Conservation (phyloP, 2,797 vertebrate genomes). For the Loriculus beryllinus region DNA sequence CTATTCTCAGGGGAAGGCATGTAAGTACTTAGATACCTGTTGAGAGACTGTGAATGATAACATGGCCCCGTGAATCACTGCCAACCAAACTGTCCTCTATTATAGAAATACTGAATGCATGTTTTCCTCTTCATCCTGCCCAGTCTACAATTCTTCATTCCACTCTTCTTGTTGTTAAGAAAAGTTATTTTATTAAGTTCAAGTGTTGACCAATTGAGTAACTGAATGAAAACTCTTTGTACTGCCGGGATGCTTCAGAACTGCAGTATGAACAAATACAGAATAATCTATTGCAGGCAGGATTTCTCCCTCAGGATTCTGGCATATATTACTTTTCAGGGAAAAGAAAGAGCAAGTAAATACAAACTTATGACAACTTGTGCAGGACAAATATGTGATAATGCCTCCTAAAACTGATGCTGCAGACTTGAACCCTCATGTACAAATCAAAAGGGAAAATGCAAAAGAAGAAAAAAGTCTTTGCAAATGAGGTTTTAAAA, state of each 20-base stretch:
- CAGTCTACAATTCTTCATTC: not conserved
- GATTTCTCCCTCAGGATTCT: not conserved
- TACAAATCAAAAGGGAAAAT: not conserved
- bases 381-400: not conserved
- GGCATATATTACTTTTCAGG: not conserved
- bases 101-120: not conserved
- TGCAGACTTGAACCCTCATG: not conserved
- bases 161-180: not conserved
- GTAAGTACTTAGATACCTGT: not conserved
- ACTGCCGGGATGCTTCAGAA: not conserved
- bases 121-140: not conserved
- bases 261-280: not conserved
- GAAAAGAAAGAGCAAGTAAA: not conserved
- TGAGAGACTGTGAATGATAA: not conserved
- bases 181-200: not conserved
- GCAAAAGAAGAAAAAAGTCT: not conserved
- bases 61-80: not conserved
- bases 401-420: not conserved
- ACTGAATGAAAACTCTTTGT: not conserved
- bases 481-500: not conserved
- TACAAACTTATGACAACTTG: not conserved
- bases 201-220: not conserved
- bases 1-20: fast-evolving
- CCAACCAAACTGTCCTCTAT: not conserved
- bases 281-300: not conserved